A percentile compares a stretch with the other conserved stretches of the same genome.
phyloP scores from a whole-genome alignment of 2,888 invertebrate species.

The Leucoma salicis region DNA sequence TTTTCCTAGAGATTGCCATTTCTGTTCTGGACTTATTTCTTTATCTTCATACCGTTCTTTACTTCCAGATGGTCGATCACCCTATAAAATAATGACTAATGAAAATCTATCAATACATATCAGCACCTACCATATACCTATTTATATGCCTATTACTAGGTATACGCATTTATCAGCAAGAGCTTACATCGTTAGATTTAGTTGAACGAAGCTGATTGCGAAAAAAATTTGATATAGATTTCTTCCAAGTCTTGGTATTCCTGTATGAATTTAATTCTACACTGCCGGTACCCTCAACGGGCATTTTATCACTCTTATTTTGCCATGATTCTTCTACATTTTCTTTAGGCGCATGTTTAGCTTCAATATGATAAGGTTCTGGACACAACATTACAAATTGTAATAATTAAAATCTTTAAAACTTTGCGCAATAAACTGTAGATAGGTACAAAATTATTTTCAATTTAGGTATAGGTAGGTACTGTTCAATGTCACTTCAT shows the following conservation, averaged over 20 bases:
- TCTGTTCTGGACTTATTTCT: constrained; percentile 65
- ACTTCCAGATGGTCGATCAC: constrained; percentile 62
- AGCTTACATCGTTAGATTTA: constrained; percentile 71
- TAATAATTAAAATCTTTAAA: constrained; percentile 42
- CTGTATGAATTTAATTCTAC: constrained; percentile 62
- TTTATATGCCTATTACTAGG: too few relatives aligned
- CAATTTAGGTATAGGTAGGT: constrained; percentile 18
- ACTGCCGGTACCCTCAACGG: constrained; percentile 51
- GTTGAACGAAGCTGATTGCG: constrained; percentile 68
- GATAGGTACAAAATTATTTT: constrained; percentile 57
- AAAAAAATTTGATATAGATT: constrained; percentile 72
- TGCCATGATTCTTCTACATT: constrained; percentile 47
- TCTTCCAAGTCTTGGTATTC: constrained; percentile 72
- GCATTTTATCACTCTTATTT: constrained; percentile 52
- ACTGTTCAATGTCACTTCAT: constrained; percentile 1
- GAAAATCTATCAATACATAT: background rate
- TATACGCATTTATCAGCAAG: too few relatives aligned
- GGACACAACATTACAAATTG: constrained; percentile 63
- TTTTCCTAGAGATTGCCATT: constrained; percentile 77
- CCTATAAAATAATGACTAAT: constrained; percentile 50
- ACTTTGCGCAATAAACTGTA: constrained; percentile 36
- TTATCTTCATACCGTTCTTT: constrained; percentile 63
- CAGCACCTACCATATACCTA: too few relatives aligned
- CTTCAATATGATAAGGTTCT: constrained; percentile 57
- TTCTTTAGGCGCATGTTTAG: constrained; percentile 48